A percentile compares a stretch with the other conserved stretches of the same genome.
phyloP scores from a whole-genome alignment of 2,797 vertebrate genomes.

The Pelobates cultripes region DNA sequence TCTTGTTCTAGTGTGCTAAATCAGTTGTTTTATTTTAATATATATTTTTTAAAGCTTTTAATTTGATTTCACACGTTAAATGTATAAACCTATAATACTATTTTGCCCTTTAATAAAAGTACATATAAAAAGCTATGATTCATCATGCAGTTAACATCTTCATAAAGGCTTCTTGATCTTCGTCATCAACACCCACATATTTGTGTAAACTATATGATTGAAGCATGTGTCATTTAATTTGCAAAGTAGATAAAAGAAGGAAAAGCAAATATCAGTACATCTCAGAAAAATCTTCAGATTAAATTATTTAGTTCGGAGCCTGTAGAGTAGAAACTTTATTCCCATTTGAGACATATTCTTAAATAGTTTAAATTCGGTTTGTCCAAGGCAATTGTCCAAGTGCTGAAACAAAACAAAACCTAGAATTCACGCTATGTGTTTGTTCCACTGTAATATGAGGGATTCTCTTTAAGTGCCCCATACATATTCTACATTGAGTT shows the following conservation, averaged over 20 bases:
- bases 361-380: neutral
- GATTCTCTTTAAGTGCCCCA: too few species aligned
- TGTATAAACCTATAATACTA: too few species aligned
- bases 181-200: constrained; percentile 10
- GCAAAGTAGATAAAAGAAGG: constrained; percentile 4
- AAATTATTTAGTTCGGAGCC: neutral
- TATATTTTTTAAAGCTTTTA: too few species aligned
- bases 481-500: too few species aligned
- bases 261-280: constrained; percentile 4
- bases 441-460: too few species aligned
- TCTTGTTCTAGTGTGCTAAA: too few species aligned
- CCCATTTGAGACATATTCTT: neutral
- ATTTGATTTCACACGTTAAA: too few species aligned
- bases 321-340: neutral
- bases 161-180: neutral
- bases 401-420: too few species aligned
- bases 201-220: constrained; percentile 14
- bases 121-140: neutral
- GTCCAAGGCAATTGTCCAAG: neutral
- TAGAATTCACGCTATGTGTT: too few species aligned
- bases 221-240: constrained; percentile 18
- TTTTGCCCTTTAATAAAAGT: too few species aligned
- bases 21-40: too few species aligned
- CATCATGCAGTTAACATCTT: constrained; percentile 11
- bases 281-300: neutral